Conservation (phyloP, 1,140 invertebrate genomes). For the Pachyrhynchus sulphureomaculatus region DNA sequence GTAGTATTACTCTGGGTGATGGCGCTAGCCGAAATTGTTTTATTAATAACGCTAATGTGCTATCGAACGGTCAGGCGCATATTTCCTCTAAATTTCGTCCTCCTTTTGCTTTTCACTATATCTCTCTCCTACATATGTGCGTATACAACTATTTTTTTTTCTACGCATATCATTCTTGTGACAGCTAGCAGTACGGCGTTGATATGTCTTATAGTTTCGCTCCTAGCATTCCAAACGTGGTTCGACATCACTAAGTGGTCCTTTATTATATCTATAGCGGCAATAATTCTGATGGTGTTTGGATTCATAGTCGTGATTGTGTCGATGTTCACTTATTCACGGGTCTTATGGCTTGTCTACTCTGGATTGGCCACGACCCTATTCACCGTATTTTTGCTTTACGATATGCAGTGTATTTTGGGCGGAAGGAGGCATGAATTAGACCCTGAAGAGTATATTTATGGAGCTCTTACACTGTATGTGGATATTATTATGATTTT, state of each 20-base stretch:
- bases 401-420: constrained; percentile 42
- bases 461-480: constrained; percentile 38
- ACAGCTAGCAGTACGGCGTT: constrained; percentile 28
- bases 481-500: constrained; percentile 44
- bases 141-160: neutral
- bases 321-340: constrained; percentile 9
- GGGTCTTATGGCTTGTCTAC: constrained; percentile 26
- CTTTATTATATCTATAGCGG: constrained; percentile 28
- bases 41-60: constrained; percentile 27
- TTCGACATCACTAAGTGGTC: constrained; percentile 40
- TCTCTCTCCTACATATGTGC: constrained; percentile 31
- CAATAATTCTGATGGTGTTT: constrained; percentile 30
- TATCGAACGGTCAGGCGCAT: constrained; percentile 17
- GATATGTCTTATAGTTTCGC: constrained; percentile 28
- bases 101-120: constrained; percentile 35
- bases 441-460: constrained; percentile 44
- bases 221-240: constrained; percentile 37
- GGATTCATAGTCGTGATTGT: constrained; percentile 33
- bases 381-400: constrained; percentile 35
- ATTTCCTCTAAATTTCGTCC: constrained; percentile 38
- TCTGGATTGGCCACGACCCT: constrained; percentile 15
- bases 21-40: neutral
- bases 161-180: constrained; percentile 18
- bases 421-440: constrained; percentile 38
- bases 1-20: constrained; percentile 10